Evolutionary conservation across 1,140 invertebrate genomes (phyloP).

Genomic region (Physella acuta): DNA sequence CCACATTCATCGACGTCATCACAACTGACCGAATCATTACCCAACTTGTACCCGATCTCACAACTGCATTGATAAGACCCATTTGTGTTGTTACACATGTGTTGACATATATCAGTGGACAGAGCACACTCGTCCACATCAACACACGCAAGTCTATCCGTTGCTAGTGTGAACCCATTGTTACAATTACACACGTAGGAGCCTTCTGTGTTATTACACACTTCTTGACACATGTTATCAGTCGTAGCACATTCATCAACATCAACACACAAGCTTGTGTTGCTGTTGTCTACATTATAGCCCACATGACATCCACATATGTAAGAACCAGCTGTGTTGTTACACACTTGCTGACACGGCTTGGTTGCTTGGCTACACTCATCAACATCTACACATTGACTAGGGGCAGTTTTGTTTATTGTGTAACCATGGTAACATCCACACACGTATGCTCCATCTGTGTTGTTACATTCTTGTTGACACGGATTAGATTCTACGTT

Average conservation of each 20-base stretch:
- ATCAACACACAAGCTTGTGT: constrained; percentile 18
- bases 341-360: not conserved
- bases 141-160: constrained; percentile 11
- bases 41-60: not conserved
- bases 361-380: not conserved
- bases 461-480: not conserved
- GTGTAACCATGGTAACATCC: constrained; percentile 28
- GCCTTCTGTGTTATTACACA: not conserved
- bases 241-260: constrained; percentile 31
- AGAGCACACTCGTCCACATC: constrained; percentile 12
- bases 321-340: not conserved
- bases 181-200: constrained; percentile 27
- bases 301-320: not conserved
- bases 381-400: not conserved
- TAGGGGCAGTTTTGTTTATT: too few species aligned
- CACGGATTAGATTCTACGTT: not conserved
- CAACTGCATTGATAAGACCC: not conserved
- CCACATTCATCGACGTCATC: not conserved
- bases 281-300: not conserved
- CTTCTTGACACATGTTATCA: constrained; percentile 25
- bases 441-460: constrained; percentile 27
- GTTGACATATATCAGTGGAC: not conserved
- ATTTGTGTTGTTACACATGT: not conserved
- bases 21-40: not conserved
- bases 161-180: constrained; percentile 12